Base-by-base conservation (phyloP, 2,888 invertebrate species). In the Andrena fulva region DNA sequence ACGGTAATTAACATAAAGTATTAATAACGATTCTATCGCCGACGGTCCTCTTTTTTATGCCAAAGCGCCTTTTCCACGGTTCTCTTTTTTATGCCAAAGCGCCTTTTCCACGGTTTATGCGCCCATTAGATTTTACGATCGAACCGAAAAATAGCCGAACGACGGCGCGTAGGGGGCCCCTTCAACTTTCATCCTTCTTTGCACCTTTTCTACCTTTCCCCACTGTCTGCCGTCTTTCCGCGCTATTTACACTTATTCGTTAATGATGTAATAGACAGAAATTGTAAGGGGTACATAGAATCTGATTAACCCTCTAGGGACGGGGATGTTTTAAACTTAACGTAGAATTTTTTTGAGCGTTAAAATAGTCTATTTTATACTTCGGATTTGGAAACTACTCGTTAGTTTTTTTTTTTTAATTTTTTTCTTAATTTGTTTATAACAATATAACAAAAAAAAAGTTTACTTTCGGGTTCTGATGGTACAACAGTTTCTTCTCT, bases 121-220 rank as follows among this genome's bases (percentile, higher is more conserved):
- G 91, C 89, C 90, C 91, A 92, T 93, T 93, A 92, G 91, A 92
- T 93, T 93, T 93, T 93, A 93, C 92, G 93, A 93, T 93, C 92
- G 89, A 91, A 91, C 92, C 91, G 85, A 93, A 91, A 92, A 93
- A 93, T 91, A 89, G 88, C 89, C 87, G 85, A 87, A 90, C 90
- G 89, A 89, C 88, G 87, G 84, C 88, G 89, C 88, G 85, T 85
- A 87, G 89, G 86, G 89, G 87, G 88, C 89, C 63, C 76, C 74
- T 84, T 77, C 66, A 81, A 71, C 77, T 68, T 71, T 74, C 77
- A 84, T 82, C 83, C 83, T 82, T 69, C 77, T 76, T 69, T 68
- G 74, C 66, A 63, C 60, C 69, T 59, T 63, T 71, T 24, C 60
- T 59, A 69, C 52, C 66, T 24, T 20, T 79, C 50, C 66, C 76